A percentile compares a stretch with the other conserved stretches of the same genome.
Evolutionary conservation across 2,888 invertebrate species (phyloP).

Genomic region (Drosophila maculinotata): DNA sequence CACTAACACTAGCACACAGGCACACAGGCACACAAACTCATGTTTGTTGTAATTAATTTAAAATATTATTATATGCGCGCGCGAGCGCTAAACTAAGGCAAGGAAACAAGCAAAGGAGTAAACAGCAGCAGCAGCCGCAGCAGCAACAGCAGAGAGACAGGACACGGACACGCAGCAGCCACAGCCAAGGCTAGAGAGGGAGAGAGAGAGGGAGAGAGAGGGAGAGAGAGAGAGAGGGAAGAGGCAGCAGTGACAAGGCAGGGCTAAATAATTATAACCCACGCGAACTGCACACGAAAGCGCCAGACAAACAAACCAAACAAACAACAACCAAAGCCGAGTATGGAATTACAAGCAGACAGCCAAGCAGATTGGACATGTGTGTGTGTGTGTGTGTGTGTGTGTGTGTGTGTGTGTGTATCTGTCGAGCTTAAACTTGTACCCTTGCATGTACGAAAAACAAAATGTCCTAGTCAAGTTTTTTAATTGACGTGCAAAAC

Average conservation of each 20-base stretch:
- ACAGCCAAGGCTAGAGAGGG: constrained; percentile 8
- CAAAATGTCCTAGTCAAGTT: constrained; percentile 47
- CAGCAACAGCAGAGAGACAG: not conserved
- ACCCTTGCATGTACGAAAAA: constrained; percentile 21
- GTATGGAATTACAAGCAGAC: constrained; percentile 58
- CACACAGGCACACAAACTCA: constrained; percentile 32
- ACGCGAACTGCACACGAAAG: constrained; percentile 69
- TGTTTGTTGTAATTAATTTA: constrained; percentile 83
- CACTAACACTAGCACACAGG: constrained; percentile 9
- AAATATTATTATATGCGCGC: constrained; percentile 82
- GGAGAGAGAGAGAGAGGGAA: not conserved
- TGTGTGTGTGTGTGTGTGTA: constrained; percentile 6
- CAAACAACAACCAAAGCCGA: constrained; percentile 49
- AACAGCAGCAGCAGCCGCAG: constrained; percentile 16
- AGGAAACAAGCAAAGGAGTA: constrained; percentile 50
- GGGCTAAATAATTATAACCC: constrained; percentile 79
- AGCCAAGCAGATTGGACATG: constrained; percentile 24
- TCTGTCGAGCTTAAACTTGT: constrained; percentile 9
- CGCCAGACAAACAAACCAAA: constrained; percentile 57
- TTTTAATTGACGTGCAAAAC: constrained; percentile 73
- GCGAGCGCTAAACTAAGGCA: constrained; percentile 74
- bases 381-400: constrained; percentile 8
- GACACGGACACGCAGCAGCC: constrained; percentile 37
- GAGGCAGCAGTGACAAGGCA: constrained; percentile 61
- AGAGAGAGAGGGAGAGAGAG: no score